A percentile compares a stretch with the other conserved stretches of the same genome.
Conservation (phyloP, 2,888 invertebrate genomes). For the Oconnorella tubifera region DNA sequence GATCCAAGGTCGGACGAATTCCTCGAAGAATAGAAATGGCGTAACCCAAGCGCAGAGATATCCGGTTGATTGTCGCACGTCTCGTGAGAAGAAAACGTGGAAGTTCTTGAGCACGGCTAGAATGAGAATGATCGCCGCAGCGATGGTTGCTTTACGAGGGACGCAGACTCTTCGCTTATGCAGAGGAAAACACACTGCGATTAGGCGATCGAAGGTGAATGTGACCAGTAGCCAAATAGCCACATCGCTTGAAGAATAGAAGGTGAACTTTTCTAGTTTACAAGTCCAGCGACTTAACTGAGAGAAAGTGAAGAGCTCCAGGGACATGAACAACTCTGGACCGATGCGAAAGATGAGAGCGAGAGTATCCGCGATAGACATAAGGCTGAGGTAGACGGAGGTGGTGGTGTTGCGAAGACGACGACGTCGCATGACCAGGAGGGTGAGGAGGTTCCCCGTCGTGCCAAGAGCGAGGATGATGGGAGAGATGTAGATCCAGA, state of each 20-base stretch:
- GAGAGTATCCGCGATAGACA: slow-evolving; percentile 34
- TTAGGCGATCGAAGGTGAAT: slow-evolving; percentile 46
- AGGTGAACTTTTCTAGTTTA: slow-evolving; percentile 45
- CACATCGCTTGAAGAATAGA: slow-evolving; percentile 44
- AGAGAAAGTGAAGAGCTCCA: slow-evolving; percentile 16
- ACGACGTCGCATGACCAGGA: slow-evolving; percentile 32
- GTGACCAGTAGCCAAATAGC: slow-evolving; percentile 51
- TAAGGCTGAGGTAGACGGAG: slow-evolving; percentile 32
- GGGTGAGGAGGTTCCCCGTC: slow-evolving; percentile 34
- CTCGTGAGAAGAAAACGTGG: slow-evolving; percentile 47
- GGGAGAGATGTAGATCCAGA: slow-evolving; percentile 36
- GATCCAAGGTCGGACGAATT: slow-evolving; percentile 35
- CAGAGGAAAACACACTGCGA: slow-evolving; percentile 46
- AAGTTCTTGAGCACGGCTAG: slow-evolving; percentile 40
- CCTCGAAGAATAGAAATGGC: slow-evolving; percentile 30
- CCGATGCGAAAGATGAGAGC: slow-evolving; percentile 35
- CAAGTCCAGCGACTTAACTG: slow-evolving; percentile 31
- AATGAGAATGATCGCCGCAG: slow-evolving; percentile 33
- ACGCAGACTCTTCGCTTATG: slow-evolving; percentile 41
- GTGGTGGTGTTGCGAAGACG: slow-evolving; percentile 34
- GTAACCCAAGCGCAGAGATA: slow-evolving; percentile 25
- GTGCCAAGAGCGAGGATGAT: slow-evolving; percentile 34
- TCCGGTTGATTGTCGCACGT: slow-evolving; percentile 18
- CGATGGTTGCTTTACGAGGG: slow-evolving; percentile 35
- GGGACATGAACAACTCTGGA: slow-evolving; percentile 33